phyloP scores from a whole-genome alignment of 2,113 vertebrate species.

The Baryphthengus martii region DNA sequence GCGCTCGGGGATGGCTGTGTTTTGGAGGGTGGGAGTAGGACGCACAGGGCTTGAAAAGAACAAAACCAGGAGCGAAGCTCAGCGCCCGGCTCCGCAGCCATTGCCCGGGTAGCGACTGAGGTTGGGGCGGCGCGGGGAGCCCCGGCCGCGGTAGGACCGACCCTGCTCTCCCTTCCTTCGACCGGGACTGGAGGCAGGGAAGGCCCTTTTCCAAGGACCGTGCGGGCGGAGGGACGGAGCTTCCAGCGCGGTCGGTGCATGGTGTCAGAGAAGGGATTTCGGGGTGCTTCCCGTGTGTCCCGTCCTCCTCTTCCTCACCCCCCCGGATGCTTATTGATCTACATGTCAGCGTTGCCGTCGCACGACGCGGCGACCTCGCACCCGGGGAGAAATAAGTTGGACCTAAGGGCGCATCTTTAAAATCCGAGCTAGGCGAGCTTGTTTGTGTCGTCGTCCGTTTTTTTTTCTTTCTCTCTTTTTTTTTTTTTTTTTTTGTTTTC shows the following conservation, averaged over 20 bases:
- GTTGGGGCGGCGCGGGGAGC: not conserved
- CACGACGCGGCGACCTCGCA: not conserved
- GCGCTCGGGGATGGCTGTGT: not conserved
- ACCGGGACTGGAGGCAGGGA: not conserved
- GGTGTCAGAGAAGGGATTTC: not conserved
- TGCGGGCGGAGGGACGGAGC: not conserved
- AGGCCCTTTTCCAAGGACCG: not conserved
- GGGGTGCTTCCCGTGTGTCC: not conserved
- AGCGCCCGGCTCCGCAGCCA: not conserved
- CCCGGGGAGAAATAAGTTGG: not conserved
- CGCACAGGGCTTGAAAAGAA: not conserved
- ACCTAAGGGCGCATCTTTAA: not conserved
- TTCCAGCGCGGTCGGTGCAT: not conserved
- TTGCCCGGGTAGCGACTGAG: not conserved
- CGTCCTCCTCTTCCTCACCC: not conserved
- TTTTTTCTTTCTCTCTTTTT: no score
- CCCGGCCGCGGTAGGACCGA: not conserved
- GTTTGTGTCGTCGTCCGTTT: no score
- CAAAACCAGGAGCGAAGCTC: not conserved
- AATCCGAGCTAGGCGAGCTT: not conserved
- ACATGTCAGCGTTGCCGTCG: not conserved
- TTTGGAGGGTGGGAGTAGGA: not conserved
- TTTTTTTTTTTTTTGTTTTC: accelerated
- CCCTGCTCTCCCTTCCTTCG: not conserved
- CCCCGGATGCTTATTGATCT: not conserved